Evolutionary conservation across 2,113 vertebrate genomes (phyloP).

Genomic region (Ornithorhynchus anatinus): DNA sequence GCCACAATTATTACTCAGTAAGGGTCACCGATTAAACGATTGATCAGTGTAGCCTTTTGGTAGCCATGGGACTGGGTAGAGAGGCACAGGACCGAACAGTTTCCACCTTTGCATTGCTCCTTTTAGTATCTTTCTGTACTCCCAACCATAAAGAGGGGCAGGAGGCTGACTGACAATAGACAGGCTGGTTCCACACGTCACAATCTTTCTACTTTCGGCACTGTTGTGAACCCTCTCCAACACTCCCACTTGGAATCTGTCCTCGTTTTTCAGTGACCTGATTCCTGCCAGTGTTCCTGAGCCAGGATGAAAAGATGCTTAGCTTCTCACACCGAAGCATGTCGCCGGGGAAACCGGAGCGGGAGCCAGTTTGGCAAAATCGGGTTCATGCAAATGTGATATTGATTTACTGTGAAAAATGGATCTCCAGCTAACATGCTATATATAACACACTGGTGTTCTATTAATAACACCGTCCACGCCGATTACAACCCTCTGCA

Average conservation of each 20-base stretch:
- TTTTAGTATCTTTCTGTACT: too few species aligned
- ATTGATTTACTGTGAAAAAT: constrained; percentile 26
- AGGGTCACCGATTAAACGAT: too few species aligned
- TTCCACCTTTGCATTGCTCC: too few species aligned
- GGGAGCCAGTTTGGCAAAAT: constrained; percentile 20
- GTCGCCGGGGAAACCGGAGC: not conserved
- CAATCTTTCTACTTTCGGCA: constrained; percentile 31
- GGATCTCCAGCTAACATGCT: constrained; percentile 9
- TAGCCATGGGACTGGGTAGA: too few species aligned
- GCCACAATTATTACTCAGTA: too few species aligned
- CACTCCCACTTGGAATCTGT: not conserved
- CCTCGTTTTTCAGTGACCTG: constrained; percentile 26
- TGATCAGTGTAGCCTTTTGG: too few species aligned
- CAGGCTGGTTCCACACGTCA: not conserved
- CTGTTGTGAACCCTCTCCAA: constrained; percentile 26
- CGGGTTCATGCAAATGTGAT: constrained; percentile 31
- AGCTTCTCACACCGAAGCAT: constrained; percentile 6
- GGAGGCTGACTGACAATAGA: not conserved
- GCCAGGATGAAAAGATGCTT: constrained; percentile 13
- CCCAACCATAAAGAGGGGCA: too few species aligned
- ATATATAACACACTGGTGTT: constrained; percentile 4
- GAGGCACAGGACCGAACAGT: too few species aligned
- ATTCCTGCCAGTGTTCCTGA: constrained; percentile 39
- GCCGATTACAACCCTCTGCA: constrained; percentile 27
- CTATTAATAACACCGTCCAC: constrained; percentile 9